Evolutionary conservation across 2,797 vertebrate species (phyloP).

Genomic region (Tadarida brasiliensis): DNA sequence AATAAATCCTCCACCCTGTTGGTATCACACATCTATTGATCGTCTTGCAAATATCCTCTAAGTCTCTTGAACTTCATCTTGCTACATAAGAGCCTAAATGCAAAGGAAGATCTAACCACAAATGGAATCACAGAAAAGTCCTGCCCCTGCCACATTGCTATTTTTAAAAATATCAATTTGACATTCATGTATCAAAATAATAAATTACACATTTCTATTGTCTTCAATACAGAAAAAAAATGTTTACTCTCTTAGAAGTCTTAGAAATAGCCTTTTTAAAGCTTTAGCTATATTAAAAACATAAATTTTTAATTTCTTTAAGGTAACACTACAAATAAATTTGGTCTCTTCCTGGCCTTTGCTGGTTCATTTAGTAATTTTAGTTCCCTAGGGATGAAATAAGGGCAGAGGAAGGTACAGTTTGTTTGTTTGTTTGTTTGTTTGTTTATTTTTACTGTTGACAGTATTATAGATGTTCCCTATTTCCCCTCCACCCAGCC

Average conservation of each 20-base stretch:
- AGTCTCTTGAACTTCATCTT: neutral
- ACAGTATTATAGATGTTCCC: too few species aligned
- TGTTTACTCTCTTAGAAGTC: neutral
- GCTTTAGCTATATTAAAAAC: neutral
- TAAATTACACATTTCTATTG: neutral
- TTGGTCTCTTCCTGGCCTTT: neutral
- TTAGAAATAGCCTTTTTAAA: neutral
- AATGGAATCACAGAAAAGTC: neutral
- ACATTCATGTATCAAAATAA: constrained; percentile 13
- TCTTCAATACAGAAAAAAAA: neutral
- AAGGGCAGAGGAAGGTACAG: neutral
- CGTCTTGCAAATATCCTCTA: neutral
- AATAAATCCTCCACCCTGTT: neutral
- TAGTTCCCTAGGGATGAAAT: neutral
- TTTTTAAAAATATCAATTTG: neutral
- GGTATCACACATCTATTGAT: neutral
- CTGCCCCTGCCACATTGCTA: neutral
- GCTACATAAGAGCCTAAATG: neutral
- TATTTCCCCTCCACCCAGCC: too few species aligned
- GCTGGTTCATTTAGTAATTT: neutral
- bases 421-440: too few species aligned
- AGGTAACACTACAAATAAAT: neutral
- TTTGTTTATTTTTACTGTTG: too few species aligned
- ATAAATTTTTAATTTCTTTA: neutral
- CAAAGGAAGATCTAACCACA: neutral